Evolutionary conservation across 1,140 invertebrate species (phyloP).

Genomic region (Drosophila malerkotliana): DNA sequence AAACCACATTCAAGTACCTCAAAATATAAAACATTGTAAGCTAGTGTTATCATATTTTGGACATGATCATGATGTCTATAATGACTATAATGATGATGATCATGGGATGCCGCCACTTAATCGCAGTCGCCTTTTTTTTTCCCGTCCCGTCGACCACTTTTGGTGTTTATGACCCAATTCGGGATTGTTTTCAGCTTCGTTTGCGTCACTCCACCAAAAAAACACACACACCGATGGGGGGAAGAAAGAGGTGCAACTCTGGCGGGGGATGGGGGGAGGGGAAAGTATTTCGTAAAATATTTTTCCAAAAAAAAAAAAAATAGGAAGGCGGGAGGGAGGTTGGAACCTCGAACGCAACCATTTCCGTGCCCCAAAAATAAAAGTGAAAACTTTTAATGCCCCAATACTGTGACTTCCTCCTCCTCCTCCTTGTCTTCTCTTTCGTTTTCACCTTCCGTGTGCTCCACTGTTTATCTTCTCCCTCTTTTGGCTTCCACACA

Average conservation of each 20-base stretch:
- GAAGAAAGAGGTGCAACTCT: constrained; percentile 5
- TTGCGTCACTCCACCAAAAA: constrained; percentile 9
- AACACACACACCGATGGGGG: neutral
- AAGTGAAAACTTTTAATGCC: constrained; percentile 68
- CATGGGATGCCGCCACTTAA: constrained; percentile 12
- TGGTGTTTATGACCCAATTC: constrained; percentile 47
- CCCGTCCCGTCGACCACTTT: constrained; percentile 13
- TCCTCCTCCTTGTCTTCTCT: neutral
- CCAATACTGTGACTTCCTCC: constrained; percentile 15
- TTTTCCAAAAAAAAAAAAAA: neutral
- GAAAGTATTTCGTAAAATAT: constrained; percentile 34
- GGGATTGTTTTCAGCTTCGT: constrained; percentile 38
- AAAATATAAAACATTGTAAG: neutral
- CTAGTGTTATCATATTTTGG: constrained; percentile 14
- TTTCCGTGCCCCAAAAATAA: constrained; percentile 75
- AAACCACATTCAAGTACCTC: no score
- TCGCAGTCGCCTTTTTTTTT: constrained; percentile 5
- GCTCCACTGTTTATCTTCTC: constrained; percentile 1
- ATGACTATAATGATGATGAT: constrained; percentile 18
- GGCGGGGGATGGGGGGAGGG: neutral
- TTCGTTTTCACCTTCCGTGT: constrained; percentile 3
- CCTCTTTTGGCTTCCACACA: no score
- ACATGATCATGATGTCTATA: constrained; percentile 43
- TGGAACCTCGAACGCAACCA: constrained; percentile 33
- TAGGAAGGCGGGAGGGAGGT: neutral